Conservation (phyloP, 2,888 invertebrate genomes). For the Drosophila barbarae region DNA sequence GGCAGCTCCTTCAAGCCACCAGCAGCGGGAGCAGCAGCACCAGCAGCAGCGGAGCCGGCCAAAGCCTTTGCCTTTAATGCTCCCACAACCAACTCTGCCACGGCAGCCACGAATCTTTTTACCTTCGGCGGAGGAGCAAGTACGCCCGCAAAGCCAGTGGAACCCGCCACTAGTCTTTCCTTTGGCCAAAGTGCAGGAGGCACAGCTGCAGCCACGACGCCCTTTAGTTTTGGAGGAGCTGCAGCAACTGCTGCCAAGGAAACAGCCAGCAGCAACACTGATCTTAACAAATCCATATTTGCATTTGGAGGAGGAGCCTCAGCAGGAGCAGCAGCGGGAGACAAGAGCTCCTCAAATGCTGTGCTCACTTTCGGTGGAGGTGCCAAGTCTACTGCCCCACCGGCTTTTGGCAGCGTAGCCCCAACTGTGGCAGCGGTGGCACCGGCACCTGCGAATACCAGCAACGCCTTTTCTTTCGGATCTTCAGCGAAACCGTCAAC, state of each 20-base stretch:
- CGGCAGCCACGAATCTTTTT: slow-evolving; percentile 29
- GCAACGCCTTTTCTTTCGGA: slow-evolving; percentile 18
- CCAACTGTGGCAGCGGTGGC: slow-evolving; percentile 1
- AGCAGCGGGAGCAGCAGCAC: neutral
- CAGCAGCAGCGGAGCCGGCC: neutral
- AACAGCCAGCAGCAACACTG: neutral
- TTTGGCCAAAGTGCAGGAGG: slow-evolving; percentile 28
- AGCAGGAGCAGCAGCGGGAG: neutral
- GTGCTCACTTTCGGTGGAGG: slow-evolving; percentile 22
- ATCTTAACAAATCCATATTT: slow-evolving; percentile 14
- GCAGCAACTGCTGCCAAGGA: neutral
- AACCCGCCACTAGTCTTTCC: neutral
- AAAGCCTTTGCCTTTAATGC: slow-evolving; percentile 21
- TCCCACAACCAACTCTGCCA: neutral
- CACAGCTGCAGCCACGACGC: neutral
- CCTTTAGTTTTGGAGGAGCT: slow-evolving; percentile 20
- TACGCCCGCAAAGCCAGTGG: neutral
- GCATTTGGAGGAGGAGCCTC: slow-evolving; percentile 17
- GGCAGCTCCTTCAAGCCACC: slow-evolving; percentile 5
- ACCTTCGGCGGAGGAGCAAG: slow-evolving; percentile 7
- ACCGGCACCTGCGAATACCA: neutral
- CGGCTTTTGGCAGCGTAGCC: slow-evolving; percentile 15
- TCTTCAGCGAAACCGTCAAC: slow-evolving; percentile 2
- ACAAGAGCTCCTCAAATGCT: neutral
- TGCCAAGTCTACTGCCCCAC: slow-evolving; percentile 6